Evolutionary conservation across 2,113 vertebrate species (phyloP), one percentile per base, ranked within the genome.

Genomic region (Empidonax alnorum): DNA sequence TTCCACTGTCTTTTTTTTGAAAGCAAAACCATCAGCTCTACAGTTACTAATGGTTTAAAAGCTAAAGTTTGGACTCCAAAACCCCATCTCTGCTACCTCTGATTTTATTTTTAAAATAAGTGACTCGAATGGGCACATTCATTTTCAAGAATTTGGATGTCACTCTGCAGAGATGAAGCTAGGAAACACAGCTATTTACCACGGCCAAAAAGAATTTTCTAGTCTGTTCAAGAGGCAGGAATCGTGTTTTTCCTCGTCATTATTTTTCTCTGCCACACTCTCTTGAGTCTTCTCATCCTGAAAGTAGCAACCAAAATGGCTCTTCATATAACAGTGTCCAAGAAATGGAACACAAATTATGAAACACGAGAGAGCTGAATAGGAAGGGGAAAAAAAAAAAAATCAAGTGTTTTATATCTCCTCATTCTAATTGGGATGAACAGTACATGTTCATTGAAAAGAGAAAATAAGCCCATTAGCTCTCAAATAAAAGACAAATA

Each of bases 401-500:
- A 78, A 77, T 74, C 52, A 74, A 92, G 59, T 83, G 90, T 52
- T 95, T 86, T 88, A n/a, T 63, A 90, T 67, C 83, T 88, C 90
- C 58, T 63, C 52, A 33, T 88, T 92, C 88, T 93, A 94, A 97
- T 83, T 88, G 76, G 87, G 90, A 83, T 85, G 95, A 96, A 56
- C 76, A 95, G 80, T 78, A 95, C 68, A 83, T 74, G 90, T 71
- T 88, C 85, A 92, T 7, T 94, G 50, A 81, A 86, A 93, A 88
- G 59, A 83, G 55, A 96, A 94, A 97, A 89, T 87, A 96, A 91
- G 77, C 65, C 93, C 94, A 90, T 94, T 91, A 96, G 74, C 65
- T 91, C 87, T 69, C 68, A 78, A 87, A 94, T 84, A 86, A 81
- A 81, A 75, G 52, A 84, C 86, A 90, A 91, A 55, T 94, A 92